These are phyloP conservation scores for Hypomecis atomaria DNA, from an alignment of 2,888 invertebrate genomes.

Conservation along the genomic window DNA sequence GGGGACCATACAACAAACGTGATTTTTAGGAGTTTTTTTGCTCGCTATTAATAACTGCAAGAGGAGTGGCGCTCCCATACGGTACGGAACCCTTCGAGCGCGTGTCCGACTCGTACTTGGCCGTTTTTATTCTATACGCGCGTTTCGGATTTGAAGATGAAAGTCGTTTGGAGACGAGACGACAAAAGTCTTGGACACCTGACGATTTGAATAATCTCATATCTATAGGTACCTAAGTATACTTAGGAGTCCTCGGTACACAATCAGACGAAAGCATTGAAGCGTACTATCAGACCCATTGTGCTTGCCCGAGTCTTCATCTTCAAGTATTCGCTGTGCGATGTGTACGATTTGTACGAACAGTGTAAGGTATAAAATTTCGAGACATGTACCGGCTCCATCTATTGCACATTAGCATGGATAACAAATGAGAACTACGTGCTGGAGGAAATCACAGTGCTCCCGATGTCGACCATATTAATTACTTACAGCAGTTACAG, in stretches of 20 bases:
- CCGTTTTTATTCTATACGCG: too few species aligned
- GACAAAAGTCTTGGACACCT: background rate
- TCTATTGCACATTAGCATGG: conserved; percentile 25
- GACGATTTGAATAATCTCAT: background rate
- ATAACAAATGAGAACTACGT: conserved; percentile 28
- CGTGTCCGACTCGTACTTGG: too few species aligned
- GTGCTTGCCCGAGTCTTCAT: too few species aligned
- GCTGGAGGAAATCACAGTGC: conserved; percentile 10
- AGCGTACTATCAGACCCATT: too few species aligned
- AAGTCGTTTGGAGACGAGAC: background rate
- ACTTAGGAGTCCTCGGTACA: background rate
- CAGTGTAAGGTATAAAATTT: conserved; percentile 7
- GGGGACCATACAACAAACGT: too few species aligned
- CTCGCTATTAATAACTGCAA: too few species aligned
- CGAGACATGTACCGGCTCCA: conserved; percentile 25
- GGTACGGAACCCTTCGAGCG: too few species aligned
- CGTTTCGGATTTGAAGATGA: conserved; percentile 9
- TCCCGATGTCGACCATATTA: conserved; percentile 5
- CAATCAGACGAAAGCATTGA: too few species aligned
- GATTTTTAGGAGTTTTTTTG: too few species aligned
- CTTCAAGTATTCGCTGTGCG: background rate
- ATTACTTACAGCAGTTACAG: conserved; percentile 17
- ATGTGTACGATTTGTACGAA: background rate
- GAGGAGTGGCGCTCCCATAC: too few species aligned
- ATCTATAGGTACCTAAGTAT: too few species aligned